A percentile compares a stretch with the other conserved stretches of the same genome.
These are phyloP conservation scores for Microhierax caerulescens DNA, from an alignment of 2,797 vertebrate species.

Conservation along the genomic window DNA sequence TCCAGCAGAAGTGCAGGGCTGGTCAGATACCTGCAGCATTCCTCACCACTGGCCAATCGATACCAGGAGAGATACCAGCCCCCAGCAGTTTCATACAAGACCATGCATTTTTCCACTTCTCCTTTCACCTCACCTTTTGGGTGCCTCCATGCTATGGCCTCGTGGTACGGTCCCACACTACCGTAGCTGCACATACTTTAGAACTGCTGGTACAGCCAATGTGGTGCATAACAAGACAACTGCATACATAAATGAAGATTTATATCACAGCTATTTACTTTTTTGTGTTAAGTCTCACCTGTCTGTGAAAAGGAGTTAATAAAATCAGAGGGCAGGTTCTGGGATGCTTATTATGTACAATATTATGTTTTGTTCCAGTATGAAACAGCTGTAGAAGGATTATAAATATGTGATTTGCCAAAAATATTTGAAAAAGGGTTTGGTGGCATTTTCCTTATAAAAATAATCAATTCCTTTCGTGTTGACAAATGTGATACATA, in stretches of 20 bases:
- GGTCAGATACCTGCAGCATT: background rate
- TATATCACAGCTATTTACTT: background rate
- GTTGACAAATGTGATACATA: conserved; percentile 14
- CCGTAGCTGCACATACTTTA: background rate
- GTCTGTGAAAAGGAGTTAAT: background rate
- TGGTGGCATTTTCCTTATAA: conserved; percentile 56
- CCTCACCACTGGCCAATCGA: accelerated
- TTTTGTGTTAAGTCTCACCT: background rate
- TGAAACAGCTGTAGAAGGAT: conserved; percentile 37
- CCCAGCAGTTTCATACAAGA: background rate
- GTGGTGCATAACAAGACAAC: background rate
- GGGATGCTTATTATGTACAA: background rate
- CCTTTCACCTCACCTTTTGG: background rate
- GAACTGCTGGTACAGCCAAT: background rate
- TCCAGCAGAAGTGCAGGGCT: background rate
- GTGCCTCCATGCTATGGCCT: background rate
- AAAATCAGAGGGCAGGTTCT: conserved; percentile 25
- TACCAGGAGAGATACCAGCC: background rate
- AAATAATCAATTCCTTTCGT: conserved; percentile 59
- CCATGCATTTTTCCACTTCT: background rate
- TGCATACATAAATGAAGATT: background rate
- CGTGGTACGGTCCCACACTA: no score
- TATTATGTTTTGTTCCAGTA: background rate
- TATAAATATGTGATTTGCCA: conserved; percentile 46
- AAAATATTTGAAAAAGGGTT: conserved; percentile 56